phyloP scores from a whole-genome alignment of 2,113 vertebrate species.

The Limanda limanda region DNA sequence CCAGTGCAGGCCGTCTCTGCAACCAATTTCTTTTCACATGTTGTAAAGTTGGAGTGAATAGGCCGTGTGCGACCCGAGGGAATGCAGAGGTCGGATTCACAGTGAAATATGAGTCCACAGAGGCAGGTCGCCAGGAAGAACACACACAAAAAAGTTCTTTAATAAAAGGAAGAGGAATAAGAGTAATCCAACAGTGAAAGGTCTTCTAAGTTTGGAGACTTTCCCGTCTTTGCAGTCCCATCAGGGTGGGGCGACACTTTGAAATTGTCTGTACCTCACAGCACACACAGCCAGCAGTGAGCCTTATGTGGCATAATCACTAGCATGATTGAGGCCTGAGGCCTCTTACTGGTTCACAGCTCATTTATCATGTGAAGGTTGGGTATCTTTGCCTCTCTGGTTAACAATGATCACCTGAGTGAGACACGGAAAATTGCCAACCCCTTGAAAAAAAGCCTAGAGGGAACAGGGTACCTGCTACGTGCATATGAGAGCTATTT shows the following conservation, averaged over 20 bases:
- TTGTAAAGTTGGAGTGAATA: slow-evolving; percentile 62
- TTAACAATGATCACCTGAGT: slow-evolving; percentile 41
- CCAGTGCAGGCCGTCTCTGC: slow-evolving; percentile 33
- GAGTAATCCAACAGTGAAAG: slow-evolving; percentile 54
- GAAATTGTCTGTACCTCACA: slow-evolving; percentile 50
- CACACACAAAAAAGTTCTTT: slow-evolving; percentile 50
- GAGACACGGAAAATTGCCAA: slow-evolving; percentile 44
- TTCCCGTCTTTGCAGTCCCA: slow-evolving; percentile 39
- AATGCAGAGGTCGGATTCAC: slow-evolving; percentile 50
- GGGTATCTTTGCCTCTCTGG: slow-evolving; percentile 21
- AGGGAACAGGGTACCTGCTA: slow-evolving; percentile 13
- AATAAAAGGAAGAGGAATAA: slow-evolving; percentile 46
- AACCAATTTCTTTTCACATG: slow-evolving; percentile 60
- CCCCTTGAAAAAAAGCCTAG: slow-evolving; percentile 13
- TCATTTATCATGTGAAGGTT: slow-evolving; percentile 58
- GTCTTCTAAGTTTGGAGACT: slow-evolving; percentile 44
- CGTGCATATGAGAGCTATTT: slow-evolving; percentile 4
- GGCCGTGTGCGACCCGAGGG: slow-evolving; percentile 30
- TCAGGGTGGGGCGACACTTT: slow-evolving; percentile 34
- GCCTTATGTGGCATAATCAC: slow-evolving; percentile 53
- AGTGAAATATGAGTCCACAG: slow-evolving; percentile 52
- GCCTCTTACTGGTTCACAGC: slow-evolving; percentile 42
- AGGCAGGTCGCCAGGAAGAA: slow-evolving; percentile 49
- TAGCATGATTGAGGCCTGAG: slow-evolving; percentile 52
- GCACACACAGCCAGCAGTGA: slow-evolving; percentile 43